Percentiles rank a stretch among this genome's conserved stretches.
Evolutionary conservation across 1,140 invertebrate species (phyloP).

Genomic region (Olivierus martensii): DNA sequence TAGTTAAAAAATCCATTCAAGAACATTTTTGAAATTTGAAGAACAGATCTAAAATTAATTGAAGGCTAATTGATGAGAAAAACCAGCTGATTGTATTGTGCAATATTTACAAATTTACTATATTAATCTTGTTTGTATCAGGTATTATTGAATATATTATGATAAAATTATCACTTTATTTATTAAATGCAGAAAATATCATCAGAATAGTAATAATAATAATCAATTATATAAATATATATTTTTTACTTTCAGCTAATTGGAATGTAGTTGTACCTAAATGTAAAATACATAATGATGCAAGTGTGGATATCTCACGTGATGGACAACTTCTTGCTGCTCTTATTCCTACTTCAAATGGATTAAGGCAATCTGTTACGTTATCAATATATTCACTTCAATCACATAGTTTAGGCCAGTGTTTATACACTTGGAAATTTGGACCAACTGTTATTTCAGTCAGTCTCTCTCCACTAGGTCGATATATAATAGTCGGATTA

Average conservation of each 20-base stretch:
- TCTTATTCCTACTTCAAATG: constrained; percentile 40
- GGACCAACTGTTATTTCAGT: constrained; percentile 66
- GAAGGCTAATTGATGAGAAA: no score
- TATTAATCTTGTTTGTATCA: no score
- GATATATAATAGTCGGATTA: constrained; percentile 62
- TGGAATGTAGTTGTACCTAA: constrained; percentile 63
- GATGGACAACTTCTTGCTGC: constrained; percentile 64
- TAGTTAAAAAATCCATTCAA: no score
- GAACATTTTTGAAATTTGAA: no score
- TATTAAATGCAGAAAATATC: no score
- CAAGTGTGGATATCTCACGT: constrained; percentile 65
- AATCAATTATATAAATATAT: no score
- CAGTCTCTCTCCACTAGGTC: constrained; percentile 57
- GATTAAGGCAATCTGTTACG: constrained; percentile 46
- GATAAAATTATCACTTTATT: no score
- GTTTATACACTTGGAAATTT: constrained; percentile 56
- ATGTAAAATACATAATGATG: constrained; percentile 76
- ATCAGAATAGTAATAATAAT: no score
- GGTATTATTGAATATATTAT: no score
- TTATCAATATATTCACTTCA: constrained; percentile 54
- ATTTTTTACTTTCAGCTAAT: constrained; percentile 36
- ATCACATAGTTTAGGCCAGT: constrained; percentile 53
- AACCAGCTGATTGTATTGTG: no score
- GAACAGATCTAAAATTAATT: no score
- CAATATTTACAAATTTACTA: no score